Conservation (phyloP, 1,140 invertebrate genomes). For the Conus betulinus region DNA sequence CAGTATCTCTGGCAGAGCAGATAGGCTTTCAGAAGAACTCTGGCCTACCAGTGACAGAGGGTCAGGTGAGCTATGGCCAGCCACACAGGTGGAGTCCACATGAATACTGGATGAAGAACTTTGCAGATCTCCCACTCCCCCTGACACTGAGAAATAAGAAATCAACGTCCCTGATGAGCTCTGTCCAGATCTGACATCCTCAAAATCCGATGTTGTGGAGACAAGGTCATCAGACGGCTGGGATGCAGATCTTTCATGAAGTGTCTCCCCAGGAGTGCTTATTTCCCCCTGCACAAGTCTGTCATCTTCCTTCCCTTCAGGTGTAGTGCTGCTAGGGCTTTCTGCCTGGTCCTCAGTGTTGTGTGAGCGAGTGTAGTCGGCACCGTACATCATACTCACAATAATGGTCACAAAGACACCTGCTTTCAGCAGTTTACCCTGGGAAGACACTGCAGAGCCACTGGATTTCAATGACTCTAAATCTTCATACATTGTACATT, state of each 20-base stretch:
- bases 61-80: background rate
- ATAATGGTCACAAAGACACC: background rate
- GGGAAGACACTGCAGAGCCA: background rate
- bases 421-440: background rate
- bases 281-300: background rate
- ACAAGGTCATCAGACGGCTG: background rate
- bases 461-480: background rate
- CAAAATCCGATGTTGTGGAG: conserved; percentile 3
- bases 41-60: background rate
- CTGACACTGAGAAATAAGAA: background rate
- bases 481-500: background rate
- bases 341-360: background rate
- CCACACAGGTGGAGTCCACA: background rate
- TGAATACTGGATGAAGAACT: background rate
- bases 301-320: background rate
- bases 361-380: background rate
- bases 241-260: background rate
- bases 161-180: background rate
- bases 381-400: conserved; percentile 1
- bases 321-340: conserved; percentile 5
- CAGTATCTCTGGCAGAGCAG: background rate
- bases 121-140: background rate
- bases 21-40: too few species aligned
- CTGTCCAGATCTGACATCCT: background rate
- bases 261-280: background rate